These are phyloP conservation scores for Blera fallax DNA, from an alignment of 2,888 invertebrate species.

Conservation along the genomic window DNA sequence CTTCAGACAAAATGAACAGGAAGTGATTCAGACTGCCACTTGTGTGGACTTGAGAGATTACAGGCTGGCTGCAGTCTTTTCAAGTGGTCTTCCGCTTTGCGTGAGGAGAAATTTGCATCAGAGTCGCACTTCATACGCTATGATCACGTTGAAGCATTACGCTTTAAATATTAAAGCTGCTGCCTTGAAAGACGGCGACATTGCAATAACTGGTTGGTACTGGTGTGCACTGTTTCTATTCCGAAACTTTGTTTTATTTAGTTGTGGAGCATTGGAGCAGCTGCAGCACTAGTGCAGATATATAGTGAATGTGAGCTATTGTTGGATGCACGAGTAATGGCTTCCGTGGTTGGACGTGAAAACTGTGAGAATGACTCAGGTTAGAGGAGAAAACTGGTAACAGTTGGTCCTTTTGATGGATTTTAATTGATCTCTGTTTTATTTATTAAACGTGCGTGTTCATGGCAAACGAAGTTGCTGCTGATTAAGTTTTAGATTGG, in stretches of 20 bases:
- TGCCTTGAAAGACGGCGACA: conserved; percentile 16
- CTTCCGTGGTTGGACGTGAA: conserved; percentile 37
- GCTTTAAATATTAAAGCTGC: not conserved
- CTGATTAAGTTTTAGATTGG: not conserved
- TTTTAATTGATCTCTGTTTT: conserved; percentile 24
- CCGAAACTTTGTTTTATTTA: conserved; percentile 4
- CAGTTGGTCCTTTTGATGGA: conserved; percentile 7
- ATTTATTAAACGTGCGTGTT: conserved; percentile 27
- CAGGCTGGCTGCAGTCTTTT: not conserved
- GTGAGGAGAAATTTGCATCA: conserved; percentile 53
- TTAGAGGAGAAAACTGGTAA: conserved; percentile 30
- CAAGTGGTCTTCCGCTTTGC: conserved; percentile 46
- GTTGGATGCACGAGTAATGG: conserved; percentile 27
- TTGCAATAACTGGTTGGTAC: conserved; percentile 35
- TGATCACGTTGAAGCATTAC: conserved; percentile 22
- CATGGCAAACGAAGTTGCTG: not conserved
- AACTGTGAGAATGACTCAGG: not conserved
- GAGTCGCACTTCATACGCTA: conserved; percentile 31
- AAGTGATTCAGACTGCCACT: conserved; percentile 33
- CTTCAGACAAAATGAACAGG: conserved; percentile 22
- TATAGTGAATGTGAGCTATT: conserved; percentile 37
- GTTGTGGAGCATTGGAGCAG: conserved; percentile 58
- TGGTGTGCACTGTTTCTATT: conserved; percentile 12
- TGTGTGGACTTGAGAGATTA: conserved; percentile 39
- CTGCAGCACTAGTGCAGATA: conserved; percentile 7